phyloP scores from a whole-genome alignment of 2,113 vertebrate species.

The Crotalus helleri region DNA sequence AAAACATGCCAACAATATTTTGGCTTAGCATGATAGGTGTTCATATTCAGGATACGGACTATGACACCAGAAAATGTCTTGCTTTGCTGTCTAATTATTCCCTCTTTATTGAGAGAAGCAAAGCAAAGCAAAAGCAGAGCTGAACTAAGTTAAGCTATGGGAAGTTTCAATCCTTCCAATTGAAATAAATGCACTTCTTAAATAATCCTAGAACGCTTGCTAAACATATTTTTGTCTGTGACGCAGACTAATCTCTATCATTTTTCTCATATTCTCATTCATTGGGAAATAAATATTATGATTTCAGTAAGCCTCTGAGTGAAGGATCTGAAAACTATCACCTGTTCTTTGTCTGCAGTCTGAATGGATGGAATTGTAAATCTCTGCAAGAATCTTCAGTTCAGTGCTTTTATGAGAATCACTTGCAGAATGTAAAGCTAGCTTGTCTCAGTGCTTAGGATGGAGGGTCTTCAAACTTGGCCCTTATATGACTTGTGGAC shows the following conservation, averaged over 20 bases:
- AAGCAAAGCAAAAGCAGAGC: not conserved
- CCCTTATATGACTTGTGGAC: too few relatives aligned
- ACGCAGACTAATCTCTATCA: conserved; percentile 9
- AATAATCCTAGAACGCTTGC: not conserved
- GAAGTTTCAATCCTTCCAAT: not conserved
- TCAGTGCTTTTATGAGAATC: not conserved
- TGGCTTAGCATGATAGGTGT: not conserved
- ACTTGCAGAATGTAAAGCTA: not conserved
- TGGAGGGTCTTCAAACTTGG: too few relatives aligned
- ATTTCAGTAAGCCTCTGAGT: conserved; percentile 1
- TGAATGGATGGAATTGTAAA: not conserved
- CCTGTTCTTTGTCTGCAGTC: not conserved
- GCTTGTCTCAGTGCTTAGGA: not conserved
- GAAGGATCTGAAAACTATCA: not conserved
- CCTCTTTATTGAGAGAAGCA: not conserved
- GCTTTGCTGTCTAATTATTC: not conserved
- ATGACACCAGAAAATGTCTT: not conserved
- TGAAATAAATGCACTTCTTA: conserved; percentile 1
- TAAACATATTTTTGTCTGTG: not conserved
- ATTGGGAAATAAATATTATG: conserved; percentile 24
- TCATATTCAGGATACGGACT: not conserved
- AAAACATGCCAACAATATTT: not conserved
- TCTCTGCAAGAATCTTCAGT: not conserved
- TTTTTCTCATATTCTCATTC: not conserved
- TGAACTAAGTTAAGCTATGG: not conserved